These are phyloP conservation scores for Chaunax sp. DNA, from an alignment of 2,797 vertebrate species.

Conservation along the genomic window DNA sequence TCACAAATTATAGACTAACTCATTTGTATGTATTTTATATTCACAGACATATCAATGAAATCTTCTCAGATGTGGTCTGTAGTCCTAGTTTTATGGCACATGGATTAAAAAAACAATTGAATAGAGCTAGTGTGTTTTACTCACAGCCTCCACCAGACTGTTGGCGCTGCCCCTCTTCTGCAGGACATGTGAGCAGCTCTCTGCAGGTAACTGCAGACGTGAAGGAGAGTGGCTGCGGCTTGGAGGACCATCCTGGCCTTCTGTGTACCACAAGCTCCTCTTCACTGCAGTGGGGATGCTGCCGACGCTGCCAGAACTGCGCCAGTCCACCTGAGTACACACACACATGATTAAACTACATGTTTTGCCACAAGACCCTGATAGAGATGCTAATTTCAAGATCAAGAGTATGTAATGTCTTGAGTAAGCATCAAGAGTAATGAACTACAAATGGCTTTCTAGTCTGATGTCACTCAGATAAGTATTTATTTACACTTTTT, in stretches of 20 bases:
- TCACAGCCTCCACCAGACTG: slow-evolving; percentile 97
- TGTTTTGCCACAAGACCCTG: background rate
- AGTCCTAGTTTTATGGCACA: no score
- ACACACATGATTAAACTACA: background rate
- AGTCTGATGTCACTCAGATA: background rate
- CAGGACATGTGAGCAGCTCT: slow-evolving; percentile 85
- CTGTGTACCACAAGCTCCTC: slow-evolving; percentile 94
- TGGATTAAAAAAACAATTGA: background rate
- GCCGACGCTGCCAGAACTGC: slow-evolving; percentile 86
- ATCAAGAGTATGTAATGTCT: no score
- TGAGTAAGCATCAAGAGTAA: background rate
- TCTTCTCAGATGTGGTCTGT: no score
- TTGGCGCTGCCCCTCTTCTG: slow-evolving; percentile 94
- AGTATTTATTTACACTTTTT: background rate
- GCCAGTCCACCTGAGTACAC: slow-evolving; percentile 86
- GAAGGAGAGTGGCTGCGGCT: slow-evolving; percentile 86
- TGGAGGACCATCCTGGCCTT: slow-evolving; percentile 83
- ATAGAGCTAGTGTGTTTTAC: slow-evolving; percentile 54
- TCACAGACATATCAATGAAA: background rate
- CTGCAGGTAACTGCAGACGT: slow-evolving; percentile 87
- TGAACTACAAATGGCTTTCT: background rate
- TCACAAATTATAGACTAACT: background rate
- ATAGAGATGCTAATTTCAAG: background rate
- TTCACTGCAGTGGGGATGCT: slow-evolving; percentile 89
- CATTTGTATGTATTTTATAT: background rate